phyloP scores from a whole-genome alignment of 2,888 invertebrate species.

The Trichogramma dendrolimi region DNA sequence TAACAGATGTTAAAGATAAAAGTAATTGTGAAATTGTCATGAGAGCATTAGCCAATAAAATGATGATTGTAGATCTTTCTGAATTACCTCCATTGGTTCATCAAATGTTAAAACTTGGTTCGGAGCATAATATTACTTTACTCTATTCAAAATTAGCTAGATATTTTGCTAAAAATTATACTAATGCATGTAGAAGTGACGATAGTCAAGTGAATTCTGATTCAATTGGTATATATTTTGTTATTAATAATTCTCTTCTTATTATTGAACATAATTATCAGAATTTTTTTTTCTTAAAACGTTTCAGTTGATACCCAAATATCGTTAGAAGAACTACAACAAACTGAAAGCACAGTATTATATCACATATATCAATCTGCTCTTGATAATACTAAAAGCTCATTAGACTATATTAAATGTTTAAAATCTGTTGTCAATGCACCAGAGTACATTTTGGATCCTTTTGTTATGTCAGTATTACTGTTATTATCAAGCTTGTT shows the following conservation, averaged over 20 bases:
- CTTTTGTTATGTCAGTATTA: constrained; percentile 62
- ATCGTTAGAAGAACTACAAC: constrained; percentile 53
- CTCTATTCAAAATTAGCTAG: constrained; percentile 54
- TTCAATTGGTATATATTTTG: constrained; percentile 35
- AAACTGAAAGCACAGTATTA: constrained; percentile 61
- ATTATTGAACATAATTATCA: neutral
- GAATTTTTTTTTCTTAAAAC: constrained; percentile 5
- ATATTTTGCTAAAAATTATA: constrained; percentile 54
- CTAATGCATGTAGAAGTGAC: constrained; percentile 22
- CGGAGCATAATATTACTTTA: constrained; percentile 50
- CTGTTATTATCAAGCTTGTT: constrained; percentile 56
- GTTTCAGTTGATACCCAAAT: constrained; percentile 27
- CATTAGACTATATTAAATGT: constrained; percentile 53
- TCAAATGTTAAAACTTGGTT: constrained; percentile 62
- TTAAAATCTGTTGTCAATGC: constrained; percentile 55
- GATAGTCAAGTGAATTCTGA: constrained; percentile 34
- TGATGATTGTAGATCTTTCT: constrained; percentile 57
- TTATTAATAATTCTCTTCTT: constrained; percentile 4
- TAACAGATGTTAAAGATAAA: constrained; percentile 56
- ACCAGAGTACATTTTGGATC: constrained; percentile 61
- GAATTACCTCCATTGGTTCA: constrained; percentile 66
- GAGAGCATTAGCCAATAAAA: constrained; percentile 60
- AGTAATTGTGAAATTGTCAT: constrained; percentile 55
- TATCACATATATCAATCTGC: constrained; percentile 58
- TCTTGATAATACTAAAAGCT: constrained; percentile 49